Percentiles rank a stretch among this genome's conserved stretches.
Conservation (phyloP, 2,113 vertebrate genomes). For the Phrynosoma platyrhinos region DNA sequence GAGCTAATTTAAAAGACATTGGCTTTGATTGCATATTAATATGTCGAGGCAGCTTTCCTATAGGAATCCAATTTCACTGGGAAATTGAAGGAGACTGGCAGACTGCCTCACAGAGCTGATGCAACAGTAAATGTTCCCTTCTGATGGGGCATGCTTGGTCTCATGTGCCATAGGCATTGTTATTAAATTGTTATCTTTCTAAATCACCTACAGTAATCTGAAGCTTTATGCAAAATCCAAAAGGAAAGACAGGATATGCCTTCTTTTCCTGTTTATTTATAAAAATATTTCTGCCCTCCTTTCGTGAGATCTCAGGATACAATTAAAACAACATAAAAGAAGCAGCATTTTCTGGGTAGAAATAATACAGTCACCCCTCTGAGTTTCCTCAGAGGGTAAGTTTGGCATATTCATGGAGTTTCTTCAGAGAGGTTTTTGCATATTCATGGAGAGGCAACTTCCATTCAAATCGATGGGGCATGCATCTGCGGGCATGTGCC, state of each 20-base stretch:
- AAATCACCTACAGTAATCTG: background rate
- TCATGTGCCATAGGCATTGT: background rate
- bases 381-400: too few species aligned
- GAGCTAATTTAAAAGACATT: slow-evolving; percentile 54
- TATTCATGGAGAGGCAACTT: too few species aligned
- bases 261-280: too few species aligned
- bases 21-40: slow-evolving; percentile 59
- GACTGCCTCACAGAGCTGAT: background rate
- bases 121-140: background rate
- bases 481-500: too few species aligned
- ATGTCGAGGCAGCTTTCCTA: slow-evolving; percentile 44
- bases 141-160: background rate
- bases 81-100: slow-evolving; percentile 51
- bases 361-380: too few species aligned
- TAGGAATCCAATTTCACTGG: slow-evolving; percentile 55
- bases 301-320: too few species aligned
- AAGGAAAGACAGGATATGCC: background rate
- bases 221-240: background rate
- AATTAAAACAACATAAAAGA: too few species aligned
- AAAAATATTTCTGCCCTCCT: too few species aligned
- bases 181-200: background rate
- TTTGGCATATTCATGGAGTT: too few species aligned
- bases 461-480: too few species aligned
- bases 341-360: too few species aligned
- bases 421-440: too few species aligned